Evolutionary conservation across 2,113 vertebrate species (phyloP).

Genomic region (Dissostichus mawsoni): DNA sequence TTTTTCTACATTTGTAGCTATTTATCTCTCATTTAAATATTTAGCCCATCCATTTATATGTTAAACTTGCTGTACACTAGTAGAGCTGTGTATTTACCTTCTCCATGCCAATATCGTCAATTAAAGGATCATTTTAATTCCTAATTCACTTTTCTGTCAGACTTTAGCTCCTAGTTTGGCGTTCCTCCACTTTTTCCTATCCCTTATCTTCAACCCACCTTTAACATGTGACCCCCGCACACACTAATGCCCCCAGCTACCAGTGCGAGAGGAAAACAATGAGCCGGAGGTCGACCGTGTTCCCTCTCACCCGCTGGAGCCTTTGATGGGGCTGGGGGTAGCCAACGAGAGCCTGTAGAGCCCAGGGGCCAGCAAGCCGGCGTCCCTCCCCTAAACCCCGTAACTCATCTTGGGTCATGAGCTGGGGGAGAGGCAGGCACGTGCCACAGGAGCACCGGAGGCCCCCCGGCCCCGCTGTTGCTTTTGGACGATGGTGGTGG

Average conservation of each 20-base stretch:
- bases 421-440: constrained; percentile 65
- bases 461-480: constrained; percentile 62
- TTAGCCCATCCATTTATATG: background rate
- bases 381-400: constrained; percentile 46
- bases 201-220: constrained; percentile 15
- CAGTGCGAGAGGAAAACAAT: constrained; percentile 46
- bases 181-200: constrained; percentile 3
- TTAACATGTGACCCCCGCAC: constrained; percentile 21
- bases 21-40: background rate
- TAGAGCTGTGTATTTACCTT: background rate
- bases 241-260: constrained; percentile 15
- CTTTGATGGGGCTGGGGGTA: constrained; percentile 56
- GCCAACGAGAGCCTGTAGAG: constrained; percentile 33
- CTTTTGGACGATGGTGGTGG: constrained; percentile 58
- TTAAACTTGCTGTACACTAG: background rate
- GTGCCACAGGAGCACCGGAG: constrained; percentile 67
- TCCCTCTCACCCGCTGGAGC: constrained; percentile 41
- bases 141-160: background rate
- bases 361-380: constrained; percentile 32
- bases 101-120: background rate
- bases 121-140: background rate
- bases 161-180: background rate
- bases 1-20: background rate
- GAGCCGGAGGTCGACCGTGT: constrained; percentile 26
- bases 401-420: constrained; percentile 74